Percentiles rank a stretch among this genome's conserved stretches.
Evolutionary conservation across 2,113 vertebrate species (phyloP).

Genomic region (Oophaga pumilio): DNA sequence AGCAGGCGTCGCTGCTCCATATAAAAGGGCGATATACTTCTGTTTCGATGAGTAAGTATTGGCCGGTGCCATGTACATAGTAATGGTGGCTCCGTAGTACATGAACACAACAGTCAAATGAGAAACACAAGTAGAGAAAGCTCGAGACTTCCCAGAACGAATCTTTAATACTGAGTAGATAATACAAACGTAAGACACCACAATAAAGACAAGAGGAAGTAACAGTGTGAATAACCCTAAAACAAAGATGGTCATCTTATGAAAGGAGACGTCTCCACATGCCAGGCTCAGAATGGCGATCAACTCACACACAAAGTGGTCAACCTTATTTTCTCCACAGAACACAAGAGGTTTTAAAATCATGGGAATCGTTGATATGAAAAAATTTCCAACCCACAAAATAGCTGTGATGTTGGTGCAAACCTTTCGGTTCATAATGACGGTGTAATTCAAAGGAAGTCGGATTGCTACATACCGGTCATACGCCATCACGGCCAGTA

Average conservation of each 20-base stretch:
- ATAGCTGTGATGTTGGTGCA: not conserved
- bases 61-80: not conserved
- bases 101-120: constrained; percentile 4
- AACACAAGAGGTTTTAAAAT: constrained; percentile 14
- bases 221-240: not conserved
- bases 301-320: constrained; percentile 55
- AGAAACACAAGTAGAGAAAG: not conserved
- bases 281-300: constrained; percentile 7
- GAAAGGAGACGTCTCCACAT: constrained; percentile 35
- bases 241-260: not conserved
- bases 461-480: constrained; percentile 63
- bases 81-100: constrained; percentile 18
- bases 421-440: constrained; percentile 51
- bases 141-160: not conserved
- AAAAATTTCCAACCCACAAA: not conserved
- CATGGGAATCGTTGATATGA: not conserved
- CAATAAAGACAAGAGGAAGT: constrained; percentile 30
- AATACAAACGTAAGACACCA: not conserved
- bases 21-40: not conserved
- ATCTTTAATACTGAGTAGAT: constrained; percentile 12
- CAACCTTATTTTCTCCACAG: not conserved
- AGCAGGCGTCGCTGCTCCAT: not conserved
- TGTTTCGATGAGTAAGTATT: not conserved
- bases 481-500: constrained; percentile 63
- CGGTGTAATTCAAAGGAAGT: constrained; percentile 54